These are phyloP conservation scores for Drosophila anomalata DNA, from an alignment of 2,888 invertebrate genomes.

Conservation along the genomic window DNA sequence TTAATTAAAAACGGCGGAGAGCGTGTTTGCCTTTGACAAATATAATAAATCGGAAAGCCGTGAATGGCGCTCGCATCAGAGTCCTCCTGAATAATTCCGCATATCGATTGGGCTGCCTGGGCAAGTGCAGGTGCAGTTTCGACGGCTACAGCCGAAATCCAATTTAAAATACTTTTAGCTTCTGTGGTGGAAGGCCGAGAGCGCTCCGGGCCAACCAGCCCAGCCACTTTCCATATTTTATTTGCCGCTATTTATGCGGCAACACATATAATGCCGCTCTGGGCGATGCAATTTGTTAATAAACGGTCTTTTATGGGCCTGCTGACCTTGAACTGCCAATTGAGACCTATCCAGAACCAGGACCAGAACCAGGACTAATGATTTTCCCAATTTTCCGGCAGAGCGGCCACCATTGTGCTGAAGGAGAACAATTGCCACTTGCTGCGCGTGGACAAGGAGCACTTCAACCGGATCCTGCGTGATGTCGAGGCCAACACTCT, in stretches of 20 bases:
- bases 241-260: constrained; percentile 12
- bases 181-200: constrained; percentile 1
- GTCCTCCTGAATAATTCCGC: constrained; percentile 15
- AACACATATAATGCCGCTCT: background rate
- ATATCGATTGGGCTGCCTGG: constrained; percentile 26
- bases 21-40: constrained; percentile 21
- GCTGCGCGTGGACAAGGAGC: constrained; percentile 92
- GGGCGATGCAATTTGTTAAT: constrained; percentile 21
- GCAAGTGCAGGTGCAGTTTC: constrained; percentile 16
- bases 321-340: background rate
- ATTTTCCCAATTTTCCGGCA: constrained; percentile 63
- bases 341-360: background rate
- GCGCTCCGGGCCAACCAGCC: background rate
- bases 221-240: constrained; percentile 20
- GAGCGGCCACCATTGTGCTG: constrained; percentile 92
- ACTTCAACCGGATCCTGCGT: constrained; percentile 91
- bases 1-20: constrained; percentile 27
- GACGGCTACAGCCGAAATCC: constrained; percentile 11
- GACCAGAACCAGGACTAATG: background rate
- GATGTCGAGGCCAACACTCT: constrained; percentile 96
- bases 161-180: constrained; percentile 39
- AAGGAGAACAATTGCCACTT: constrained; percentile 93
- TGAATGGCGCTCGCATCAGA: constrained; percentile 3
- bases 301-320: background rate
- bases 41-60: constrained; percentile 20